Evolutionary conservation across 2,113 vertebrate genomes (phyloP).

Genomic region (Otus sunia): DNA sequence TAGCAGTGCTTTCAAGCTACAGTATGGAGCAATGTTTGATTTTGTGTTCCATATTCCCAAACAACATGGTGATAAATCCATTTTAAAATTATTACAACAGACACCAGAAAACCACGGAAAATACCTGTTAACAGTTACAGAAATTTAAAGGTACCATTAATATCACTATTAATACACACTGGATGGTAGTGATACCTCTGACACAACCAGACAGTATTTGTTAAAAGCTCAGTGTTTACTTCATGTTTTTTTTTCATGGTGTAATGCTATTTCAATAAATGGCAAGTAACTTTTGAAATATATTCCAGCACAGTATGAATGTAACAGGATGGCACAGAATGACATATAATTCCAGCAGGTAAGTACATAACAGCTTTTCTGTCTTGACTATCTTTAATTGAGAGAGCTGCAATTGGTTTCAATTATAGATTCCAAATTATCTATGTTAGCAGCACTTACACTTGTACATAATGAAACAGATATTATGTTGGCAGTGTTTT

Average conservation of each 20-base stretch:
- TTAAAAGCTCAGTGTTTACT: not conserved
- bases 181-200: not conserved
- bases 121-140: not conserved
- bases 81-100: not conserved
- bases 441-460: slow-evolving; percentile 38
- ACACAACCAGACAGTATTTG: not conserved
- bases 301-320: not conserved
- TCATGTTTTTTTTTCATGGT: not conserved
- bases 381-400: slow-evolving; percentile 57
- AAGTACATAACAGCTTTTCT: slow-evolving; percentile 50
- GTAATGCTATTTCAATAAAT: not conserved
- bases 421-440: slow-evolving; percentile 66
- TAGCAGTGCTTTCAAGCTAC: not conserved
- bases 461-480: slow-evolving; percentile 54
- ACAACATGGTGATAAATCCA: not conserved
- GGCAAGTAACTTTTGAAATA: not conserved
- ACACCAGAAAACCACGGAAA: not conserved
- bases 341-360: slow-evolving; percentile 46
- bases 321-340: not conserved
- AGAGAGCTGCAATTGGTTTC: slow-evolving; percentile 34
- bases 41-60: not conserved
- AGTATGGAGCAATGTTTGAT: not conserved
- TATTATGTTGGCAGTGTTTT: slow-evolving; percentile 40
- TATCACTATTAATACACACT: not conserved
- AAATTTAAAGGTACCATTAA: not conserved